Evolutionary conservation across 2,797 vertebrate species (phyloP).

Genomic region (Lepus townsendii): DNA sequence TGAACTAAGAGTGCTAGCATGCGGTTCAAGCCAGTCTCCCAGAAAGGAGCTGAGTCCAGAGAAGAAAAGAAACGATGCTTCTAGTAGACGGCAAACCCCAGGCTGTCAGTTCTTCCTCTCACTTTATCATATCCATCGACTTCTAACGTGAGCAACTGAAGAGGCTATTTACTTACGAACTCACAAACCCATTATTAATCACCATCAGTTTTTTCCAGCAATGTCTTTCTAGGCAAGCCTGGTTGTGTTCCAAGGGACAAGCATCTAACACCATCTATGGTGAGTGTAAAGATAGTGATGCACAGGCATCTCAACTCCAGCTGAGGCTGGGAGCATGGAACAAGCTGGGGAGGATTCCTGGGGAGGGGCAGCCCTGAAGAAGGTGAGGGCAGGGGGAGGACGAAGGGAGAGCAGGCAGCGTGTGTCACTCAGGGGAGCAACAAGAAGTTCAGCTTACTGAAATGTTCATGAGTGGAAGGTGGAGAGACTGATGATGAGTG

Average conservation of each 20-base stretch:
- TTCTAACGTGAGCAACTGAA: not conserved
- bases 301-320: not conserved
- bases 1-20: not conserved
- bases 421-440: accelerated
- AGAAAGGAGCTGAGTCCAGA: not conserved
- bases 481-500: not conserved
- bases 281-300: not conserved
- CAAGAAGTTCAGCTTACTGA: not conserved
- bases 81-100: not conserved
- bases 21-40: not conserved
- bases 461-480: not conserved
- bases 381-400: not conserved
- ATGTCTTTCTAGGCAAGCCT: not conserved
- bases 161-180: not conserved
- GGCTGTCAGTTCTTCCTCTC: not conserved
- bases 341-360: too few relatives aligned
- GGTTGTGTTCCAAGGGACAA: not conserved
- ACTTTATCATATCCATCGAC: not conserved
- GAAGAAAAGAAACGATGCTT: not conserved
- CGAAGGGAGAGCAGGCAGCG: not conserved
- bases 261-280: not conserved
- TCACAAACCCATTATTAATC: not conserved
- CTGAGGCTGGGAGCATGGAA: accelerated
- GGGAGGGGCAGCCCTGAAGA: not conserved
- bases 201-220: not conserved